Evolutionary conservation across 23 tunicate species (phyloP), one percentile per base, ranked within the genome.

Genomic region (Corella eumyota): DNA sequence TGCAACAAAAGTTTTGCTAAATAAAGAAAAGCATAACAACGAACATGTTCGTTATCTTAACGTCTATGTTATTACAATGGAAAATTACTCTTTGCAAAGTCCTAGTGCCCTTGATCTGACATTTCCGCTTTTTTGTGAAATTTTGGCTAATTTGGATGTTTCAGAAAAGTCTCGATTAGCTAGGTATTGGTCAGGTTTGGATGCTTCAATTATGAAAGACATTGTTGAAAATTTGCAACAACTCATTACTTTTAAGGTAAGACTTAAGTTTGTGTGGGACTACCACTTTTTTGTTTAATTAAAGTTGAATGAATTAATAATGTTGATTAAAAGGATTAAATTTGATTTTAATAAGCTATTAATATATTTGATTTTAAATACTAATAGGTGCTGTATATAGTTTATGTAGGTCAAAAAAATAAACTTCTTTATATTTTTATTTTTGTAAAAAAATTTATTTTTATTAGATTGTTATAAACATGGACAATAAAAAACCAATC

Each of bases 201-300:
- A 58, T 57, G 46, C 32, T 6, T 38, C 23, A 3, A 35, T 46
- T 4, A 56, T 84, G 32, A 40, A 56, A 45, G 64, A 65, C 34
- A 68, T 84, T 19, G 60, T 84, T 5, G 83, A 84, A 75, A 58
- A 50, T 50, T 61, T 84, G 23, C 94, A 84, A 55, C 94, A 84
- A 68, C 72, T 84, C 19, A 74, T 84, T 22, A 74, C 94, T 20
- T 61, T 60, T 45, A 74, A 75, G 78, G 94, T 81, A 22, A 25
- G 71, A 22, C 30, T 65, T 25, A 51, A 51, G 20, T 51, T 27
- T n/a, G n/a, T n/a, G n/a, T n/a, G n/a, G n/a, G n/a, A n/a, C n/a
- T n/a, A n/a, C n/a, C n/a, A n/a, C n/a, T n/a, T n/a, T n/a, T n/a
- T n/a, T n/a, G n/a, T n/a, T n/a, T n/a, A n/a, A n/a, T n/a, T n/a